Percentiles rank a stretch among this genome's conserved stretches.
Conservation (phyloP, 2,888 invertebrate species). For the Lumbricus terrestris region DNA sequence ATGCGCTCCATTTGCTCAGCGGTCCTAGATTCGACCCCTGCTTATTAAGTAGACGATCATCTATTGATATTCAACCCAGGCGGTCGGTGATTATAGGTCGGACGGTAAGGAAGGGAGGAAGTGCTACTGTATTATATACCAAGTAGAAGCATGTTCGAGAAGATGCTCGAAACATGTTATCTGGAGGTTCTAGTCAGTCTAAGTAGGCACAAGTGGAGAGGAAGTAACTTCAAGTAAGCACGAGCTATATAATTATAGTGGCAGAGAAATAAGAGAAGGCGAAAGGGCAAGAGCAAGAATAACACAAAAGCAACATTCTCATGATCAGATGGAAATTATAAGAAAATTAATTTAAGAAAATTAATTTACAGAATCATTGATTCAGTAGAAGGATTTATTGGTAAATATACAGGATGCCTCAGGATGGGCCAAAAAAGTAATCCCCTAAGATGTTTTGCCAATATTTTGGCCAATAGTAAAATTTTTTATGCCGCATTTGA, state of each 20-base stretch:
- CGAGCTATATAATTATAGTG: neutral
- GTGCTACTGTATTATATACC: neutral
- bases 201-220: neutral
- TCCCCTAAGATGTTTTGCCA: no score
- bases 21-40: neutral
- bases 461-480: no score
- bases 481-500: no score
- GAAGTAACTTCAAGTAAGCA: neutral
- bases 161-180: neutral
- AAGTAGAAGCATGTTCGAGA: neutral
- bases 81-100: neutral
- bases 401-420: no score
- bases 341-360: neutral
- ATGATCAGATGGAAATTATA: neutral
- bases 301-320: neutral
- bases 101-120: neutral
- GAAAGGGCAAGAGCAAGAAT: neutral
- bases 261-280: conserved; percentile 19
- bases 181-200: no score
- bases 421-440: no score
- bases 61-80: neutral
- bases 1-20: neutral
- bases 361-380: neutral
- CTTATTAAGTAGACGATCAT: neutral
- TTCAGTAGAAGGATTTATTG: no score